These are phyloP conservation scores for Cheilosia impressa DNA, from an alignment of 2,888 invertebrate genomes.

Conservation along the genomic window DNA sequence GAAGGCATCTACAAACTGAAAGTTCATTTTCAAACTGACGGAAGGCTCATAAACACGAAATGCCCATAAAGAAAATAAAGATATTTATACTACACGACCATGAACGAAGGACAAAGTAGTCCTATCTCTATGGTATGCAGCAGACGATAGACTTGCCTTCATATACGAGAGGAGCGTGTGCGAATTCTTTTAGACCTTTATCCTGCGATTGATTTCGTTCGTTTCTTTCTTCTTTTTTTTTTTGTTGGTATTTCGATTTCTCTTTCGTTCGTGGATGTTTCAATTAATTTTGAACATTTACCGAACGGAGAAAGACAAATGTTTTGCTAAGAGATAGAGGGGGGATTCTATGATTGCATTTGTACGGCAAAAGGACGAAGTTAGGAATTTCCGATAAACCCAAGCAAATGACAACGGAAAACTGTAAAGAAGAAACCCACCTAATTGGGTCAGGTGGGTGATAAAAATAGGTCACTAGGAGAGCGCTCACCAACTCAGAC, in stretches of 20 bases:
- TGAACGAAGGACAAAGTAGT: conserved; percentile 39
- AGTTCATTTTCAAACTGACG: conserved; percentile 7
- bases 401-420: neutral
- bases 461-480: conserved; percentile 59
- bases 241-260: neutral
- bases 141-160: conserved; percentile 25
- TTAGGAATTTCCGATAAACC: conserved; percentile 8
- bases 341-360: conserved; percentile 23
- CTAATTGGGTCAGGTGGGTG: conserved; percentile 65
- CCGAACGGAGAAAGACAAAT: conserved; percentile 47
- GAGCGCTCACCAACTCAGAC: conserved; percentile 5
- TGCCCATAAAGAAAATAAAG: conserved; percentile 51
- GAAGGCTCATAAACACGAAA: conserved; percentile 65
- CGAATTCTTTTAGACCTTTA: conserved; percentile 24
- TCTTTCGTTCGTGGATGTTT: conserved; percentile 32
- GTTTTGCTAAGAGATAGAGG: conserved; percentile 38
- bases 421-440: neutral
- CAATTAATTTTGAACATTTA: conserved; percentile 60
- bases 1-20: neutral
- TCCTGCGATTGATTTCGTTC: neutral
- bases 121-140: conserved; percentile 12
- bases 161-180: conserved; percentile 23
- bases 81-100: conserved; percentile 46
- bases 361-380: conserved; percentile 11
- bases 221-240: neutral